phyloP scores from a whole-genome alignment of 2,797 vertebrate species.

The Neosalanx taihuensis region DNA sequence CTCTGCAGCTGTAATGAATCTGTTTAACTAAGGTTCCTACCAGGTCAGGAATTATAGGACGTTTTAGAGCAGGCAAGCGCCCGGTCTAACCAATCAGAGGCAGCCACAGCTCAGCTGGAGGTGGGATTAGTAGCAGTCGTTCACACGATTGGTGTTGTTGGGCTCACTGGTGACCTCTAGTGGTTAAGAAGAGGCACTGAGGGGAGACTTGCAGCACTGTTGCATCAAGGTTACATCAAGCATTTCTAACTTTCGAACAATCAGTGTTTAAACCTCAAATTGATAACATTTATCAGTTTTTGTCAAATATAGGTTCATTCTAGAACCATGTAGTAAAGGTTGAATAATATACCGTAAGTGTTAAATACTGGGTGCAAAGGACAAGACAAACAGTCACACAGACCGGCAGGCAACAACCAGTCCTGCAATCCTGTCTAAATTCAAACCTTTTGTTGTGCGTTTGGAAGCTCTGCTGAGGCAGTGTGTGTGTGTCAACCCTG shows the following conservation, averaged over 20 bases:
- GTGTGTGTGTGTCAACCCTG: background rate
- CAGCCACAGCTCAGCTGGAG: conserved; percentile 37
- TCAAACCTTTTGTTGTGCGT: background rate
- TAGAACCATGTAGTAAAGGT: too few species aligned
- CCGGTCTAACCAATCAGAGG: conserved; percentile 41
- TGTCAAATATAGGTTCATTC: too few species aligned
- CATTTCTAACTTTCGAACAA: too few species aligned
- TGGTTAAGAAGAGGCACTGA: conserved; percentile 36
- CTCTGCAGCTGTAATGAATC: conserved; percentile 9
- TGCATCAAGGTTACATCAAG: background rate
- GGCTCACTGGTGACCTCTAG: conserved; percentile 36
- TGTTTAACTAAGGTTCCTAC: background rate
- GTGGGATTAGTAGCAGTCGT: conserved; percentile 6
- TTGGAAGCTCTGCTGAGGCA: conserved; percentile 11
- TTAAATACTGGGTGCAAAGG: background rate
- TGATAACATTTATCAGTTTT: too few species aligned
- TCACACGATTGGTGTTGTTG: background rate
- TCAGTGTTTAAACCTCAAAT: too few species aligned
- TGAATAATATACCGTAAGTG: too few species aligned
- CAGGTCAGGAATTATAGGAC: conserved; percentile 5
- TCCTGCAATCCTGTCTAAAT: background rate
- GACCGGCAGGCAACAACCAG: background rate
- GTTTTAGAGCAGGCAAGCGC: conserved; percentile 10
- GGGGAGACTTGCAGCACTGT: conserved; percentile 1
- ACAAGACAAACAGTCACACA: background rate